phyloP scores from a whole-genome alignment of 2,888 invertebrate genomes.

The Balanococcus diminutus region DNA sequence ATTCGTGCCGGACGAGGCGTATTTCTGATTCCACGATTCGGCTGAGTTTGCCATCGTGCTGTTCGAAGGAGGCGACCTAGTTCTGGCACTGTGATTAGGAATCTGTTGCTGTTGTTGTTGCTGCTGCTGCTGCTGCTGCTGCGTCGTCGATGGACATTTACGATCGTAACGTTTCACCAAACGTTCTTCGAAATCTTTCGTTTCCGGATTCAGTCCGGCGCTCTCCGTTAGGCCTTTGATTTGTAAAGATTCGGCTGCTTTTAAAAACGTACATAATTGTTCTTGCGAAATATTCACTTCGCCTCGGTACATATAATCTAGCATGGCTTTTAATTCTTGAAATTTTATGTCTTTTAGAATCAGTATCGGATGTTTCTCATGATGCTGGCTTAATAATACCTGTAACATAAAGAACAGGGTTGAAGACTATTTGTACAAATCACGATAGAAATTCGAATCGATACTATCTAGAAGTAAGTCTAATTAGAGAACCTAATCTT shows the following conservation, averaged over 20 bases:
- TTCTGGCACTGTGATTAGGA: conserved; percentile 51
- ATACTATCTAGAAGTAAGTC: no score
- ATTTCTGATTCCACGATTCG: conserved; percentile 56
- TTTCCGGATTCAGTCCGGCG: conserved; percentile 56
- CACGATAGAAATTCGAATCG: no score
- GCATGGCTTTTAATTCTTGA: conserved; percentile 87
- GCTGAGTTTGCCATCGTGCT: conserved; percentile 50
- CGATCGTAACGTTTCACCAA: conserved; percentile 56
- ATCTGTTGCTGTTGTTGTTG: background rate
- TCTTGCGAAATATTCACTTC: conserved; percentile 93
- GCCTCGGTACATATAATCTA: conserved; percentile 93
- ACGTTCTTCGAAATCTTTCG: conserved; percentile 57
- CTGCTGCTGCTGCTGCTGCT: background rate
- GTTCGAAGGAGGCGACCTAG: conserved; percentile 54
- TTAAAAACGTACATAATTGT: conserved; percentile 83
- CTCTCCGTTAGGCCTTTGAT: conserved; percentile 85
- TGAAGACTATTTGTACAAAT: background rate
- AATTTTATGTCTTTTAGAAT: conserved; percentile 91
- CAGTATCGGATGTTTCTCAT: conserved; percentile 89
- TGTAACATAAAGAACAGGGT: conserved; percentile 62
- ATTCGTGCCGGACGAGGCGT: background rate
- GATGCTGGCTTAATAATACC: conserved; percentile 85
- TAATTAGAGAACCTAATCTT: background rate
- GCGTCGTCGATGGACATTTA: conserved; percentile 51
- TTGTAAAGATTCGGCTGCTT: conserved; percentile 89